Base-by-base conservation (phyloP, 1,140 invertebrate genomes). In the Procambarus clarkii region DNA sequence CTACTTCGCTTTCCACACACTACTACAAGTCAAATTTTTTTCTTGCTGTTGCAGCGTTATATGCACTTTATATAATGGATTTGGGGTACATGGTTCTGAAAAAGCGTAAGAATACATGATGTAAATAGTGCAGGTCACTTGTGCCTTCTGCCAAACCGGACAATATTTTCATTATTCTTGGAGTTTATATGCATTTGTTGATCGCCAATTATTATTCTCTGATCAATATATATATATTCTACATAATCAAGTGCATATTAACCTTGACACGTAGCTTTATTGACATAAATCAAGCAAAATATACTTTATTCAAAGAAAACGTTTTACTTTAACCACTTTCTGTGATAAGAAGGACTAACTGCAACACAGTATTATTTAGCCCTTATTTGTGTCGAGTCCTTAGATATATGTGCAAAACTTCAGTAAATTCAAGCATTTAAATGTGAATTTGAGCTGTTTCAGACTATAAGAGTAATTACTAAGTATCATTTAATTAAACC, bases 51-150 rank as follows among this genome's bases (percentile, higher is more conserved):
- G 5, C 8, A 74, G 34, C 8, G 24, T 8, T 5, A 8, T 74
- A 9, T 74, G 24, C 24, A 8, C n/a, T 74, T 34, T 74, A 8
- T 34, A 74, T 74, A 34, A 24, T 44, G 24, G 3, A n/a, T 18
- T 46, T 91, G 4, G 15, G 1, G 54, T 79, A 54, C 74, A 71
- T 34, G 21, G 18, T 71, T 87, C 13, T 11, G 50, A 81, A 81
- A 91, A 87, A 91, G 90, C 90, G 90, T 74, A 91, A 82, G 84
- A 91, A 91, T 91, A 91, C 90, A 86, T 50, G 89, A 79, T 86
- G 90, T 91, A 91, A 91, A 91, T 91, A 91, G 82, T 91, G 90
- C 90, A 91, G 90, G 84, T 91, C 90, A 91, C 90, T 86, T 46
- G 60, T 18, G 69, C 84, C 76, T 86, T 64, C 83, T 82, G 84